Conservation (phyloP, 1,140 invertebrate species). For the Octopus sinensis region DNA sequence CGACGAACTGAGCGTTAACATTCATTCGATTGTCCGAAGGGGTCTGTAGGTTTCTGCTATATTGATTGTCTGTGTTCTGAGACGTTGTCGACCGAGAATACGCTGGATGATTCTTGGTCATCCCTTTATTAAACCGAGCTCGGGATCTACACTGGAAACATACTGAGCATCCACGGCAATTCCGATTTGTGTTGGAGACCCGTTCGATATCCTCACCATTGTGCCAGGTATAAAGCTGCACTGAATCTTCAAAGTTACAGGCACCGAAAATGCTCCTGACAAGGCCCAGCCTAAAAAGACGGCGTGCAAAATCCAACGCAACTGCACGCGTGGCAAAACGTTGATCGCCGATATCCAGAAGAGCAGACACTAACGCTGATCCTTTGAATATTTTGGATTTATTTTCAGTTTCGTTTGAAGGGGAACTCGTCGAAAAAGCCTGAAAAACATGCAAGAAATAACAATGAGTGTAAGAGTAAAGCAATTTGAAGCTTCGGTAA, state of each 20-base stretch:
- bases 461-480: not conserved
- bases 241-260: constrained; percentile 47
- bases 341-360: constrained; percentile 37
- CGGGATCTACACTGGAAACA: not conserved
- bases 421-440: not conserved
- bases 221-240: constrained; percentile 46
- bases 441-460: not conserved
- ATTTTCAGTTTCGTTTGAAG: not conserved
- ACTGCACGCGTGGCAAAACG: constrained; percentile 38
- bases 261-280: constrained; percentile 43
- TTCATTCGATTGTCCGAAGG: not conserved
- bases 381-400: constrained; percentile 43
- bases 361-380: constrained; percentile 39
- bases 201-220: constrained; percentile 29
- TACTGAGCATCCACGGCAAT: not conserved
- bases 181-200: not conserved
- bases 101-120: no score
- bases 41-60: not conserved
- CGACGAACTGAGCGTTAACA: not conserved
- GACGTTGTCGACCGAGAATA: no score
- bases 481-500: not conserved
- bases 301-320: constrained; percentile 41
- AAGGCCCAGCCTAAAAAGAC: constrained; percentile 43
- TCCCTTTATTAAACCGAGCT: no score
- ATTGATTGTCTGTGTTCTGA: no score